Evolutionary conservation across 2,113 vertebrate genomes (phyloP).

Genomic region (Mormyrus lacerda): DNA sequence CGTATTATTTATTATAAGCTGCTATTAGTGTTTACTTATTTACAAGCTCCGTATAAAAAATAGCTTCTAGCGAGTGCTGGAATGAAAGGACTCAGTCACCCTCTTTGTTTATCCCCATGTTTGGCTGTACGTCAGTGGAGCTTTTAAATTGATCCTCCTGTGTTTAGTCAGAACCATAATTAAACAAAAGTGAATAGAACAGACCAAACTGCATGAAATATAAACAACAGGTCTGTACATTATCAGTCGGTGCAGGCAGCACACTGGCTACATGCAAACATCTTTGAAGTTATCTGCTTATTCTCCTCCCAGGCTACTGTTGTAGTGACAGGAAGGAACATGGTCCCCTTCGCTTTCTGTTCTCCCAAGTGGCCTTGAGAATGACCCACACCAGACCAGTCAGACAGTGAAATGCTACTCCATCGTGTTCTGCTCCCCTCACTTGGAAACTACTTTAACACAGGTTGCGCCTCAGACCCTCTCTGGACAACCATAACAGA

Average conservation of each 20-base stretch:
- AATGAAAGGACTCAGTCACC: background rate
- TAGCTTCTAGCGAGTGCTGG: background rate
- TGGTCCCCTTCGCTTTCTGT: background rate
- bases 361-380: background rate
- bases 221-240: background rate
- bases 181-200: background rate
- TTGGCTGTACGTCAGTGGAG: background rate
- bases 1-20: background rate
- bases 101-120: background rate
- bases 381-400: background rate
- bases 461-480: background rate
- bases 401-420: background rate
- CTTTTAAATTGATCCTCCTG: background rate
- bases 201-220: background rate
- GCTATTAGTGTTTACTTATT: background rate
- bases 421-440: background rate
- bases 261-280: background rate
- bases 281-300: background rate
- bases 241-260: background rate
- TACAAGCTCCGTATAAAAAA: background rate
- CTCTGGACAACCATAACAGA: background rate
- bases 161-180: background rate
- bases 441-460: background rate
- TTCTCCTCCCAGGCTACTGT: constrained; percentile 1
- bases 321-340: background rate